Evolutionary conservation across 2,797 vertebrate genomes (phyloP), one percentile per base, ranked within the genome.

Genomic region (Benthosema pterotum): DNA sequence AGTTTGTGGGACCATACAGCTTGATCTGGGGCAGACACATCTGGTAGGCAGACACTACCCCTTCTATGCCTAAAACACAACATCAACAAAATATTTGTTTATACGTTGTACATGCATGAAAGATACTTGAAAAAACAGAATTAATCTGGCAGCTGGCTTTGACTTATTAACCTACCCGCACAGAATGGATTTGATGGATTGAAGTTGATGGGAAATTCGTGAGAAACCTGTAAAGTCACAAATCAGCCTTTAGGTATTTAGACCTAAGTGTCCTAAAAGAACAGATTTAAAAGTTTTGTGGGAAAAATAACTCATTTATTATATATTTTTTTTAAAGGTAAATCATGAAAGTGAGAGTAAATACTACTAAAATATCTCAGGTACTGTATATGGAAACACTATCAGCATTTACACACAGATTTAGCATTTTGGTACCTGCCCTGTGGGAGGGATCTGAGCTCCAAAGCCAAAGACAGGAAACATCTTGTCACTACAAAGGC

Each of bases 391-490:
- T 3, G 11, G 48, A 32, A 56, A 14, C 4, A 55, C 11, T 3
- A 55, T 38, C 9, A 32, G 32, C 8, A 9, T 32, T 32, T 32
- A 7, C 32, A 38, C 32, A 38, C 1, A 38, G 8, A 38, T 38
- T 38, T 38, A 38, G 32, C 32, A 38, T 38, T 38, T 49, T 14
- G 53, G 91, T 90, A 99, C 97, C 93, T 97, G 94, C 94, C 95
- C 97, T 0, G 88, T 85, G 11, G 98, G 97, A 65, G 97, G 96
- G 67, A 99, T 83, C 87, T 97, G 93, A 7, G 98, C 98, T 64
- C 97, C 98, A 81, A 99, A 99, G 46, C 98, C 98, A 85, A 99
- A 96, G 6, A 94, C 96, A 71, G 98, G 98, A 63, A 99, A 99
- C 95, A 98, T 92, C 85, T 99, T 98, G 88, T 99, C 98, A 83